A percentile compares a stretch with the other conserved stretches of the same genome.
These are phyloP conservation scores for Ligdia adustata DNA, from an alignment of 2,888 invertebrate species.

Conservation along the genomic window DNA sequence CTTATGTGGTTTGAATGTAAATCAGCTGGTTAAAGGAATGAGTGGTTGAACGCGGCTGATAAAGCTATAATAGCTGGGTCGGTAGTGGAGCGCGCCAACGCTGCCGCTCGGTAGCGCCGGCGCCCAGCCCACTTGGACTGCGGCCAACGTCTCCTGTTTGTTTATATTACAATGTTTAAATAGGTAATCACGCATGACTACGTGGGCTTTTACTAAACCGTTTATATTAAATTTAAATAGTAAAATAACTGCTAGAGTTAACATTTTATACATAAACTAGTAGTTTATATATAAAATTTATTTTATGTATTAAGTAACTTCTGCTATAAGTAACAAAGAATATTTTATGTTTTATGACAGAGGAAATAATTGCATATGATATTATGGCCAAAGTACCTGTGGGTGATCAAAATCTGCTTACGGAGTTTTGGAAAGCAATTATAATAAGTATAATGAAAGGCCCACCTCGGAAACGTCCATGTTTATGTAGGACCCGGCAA, in stretches of 20 bases:
- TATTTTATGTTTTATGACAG: too few relatives aligned
- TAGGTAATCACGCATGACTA: slow-evolving; percentile 39
- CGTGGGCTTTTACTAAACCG: slow-evolving; percentile 16
- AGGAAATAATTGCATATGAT: background rate
- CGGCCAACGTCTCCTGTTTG: slow-evolving; percentile 72
- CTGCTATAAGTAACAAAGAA: too few relatives aligned
- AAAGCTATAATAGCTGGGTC: slow-evolving; percentile 53
- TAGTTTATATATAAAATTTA: too few relatives aligned
- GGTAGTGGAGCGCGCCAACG: slow-evolving; percentile 42
- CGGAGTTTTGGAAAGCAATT: slow-evolving; percentile 40
- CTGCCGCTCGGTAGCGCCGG: slow-evolving; percentile 66
- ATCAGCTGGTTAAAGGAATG: slow-evolving; percentile 38
- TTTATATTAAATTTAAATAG: too few relatives aligned
- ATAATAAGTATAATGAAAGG: slow-evolving; percentile 51
- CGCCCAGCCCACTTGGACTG: slow-evolving; percentile 71
- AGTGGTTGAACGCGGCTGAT: slow-evolving; percentile 46
- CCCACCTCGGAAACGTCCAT: slow-evolving; percentile 55
- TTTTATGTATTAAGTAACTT: too few relatives aligned
- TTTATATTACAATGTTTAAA: slow-evolving; percentile 67
- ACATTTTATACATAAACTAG: too few relatives aligned
- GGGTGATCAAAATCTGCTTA: slow-evolving; percentile 16
- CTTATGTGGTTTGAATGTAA: slow-evolving; percentile 17
- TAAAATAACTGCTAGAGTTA: too few relatives aligned
- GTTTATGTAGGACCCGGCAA: slow-evolving; percentile 72
- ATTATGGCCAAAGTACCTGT: background rate